Conservation (phyloP, 2,113 vertebrate species). For the Alexandromys fortis region DNA sequence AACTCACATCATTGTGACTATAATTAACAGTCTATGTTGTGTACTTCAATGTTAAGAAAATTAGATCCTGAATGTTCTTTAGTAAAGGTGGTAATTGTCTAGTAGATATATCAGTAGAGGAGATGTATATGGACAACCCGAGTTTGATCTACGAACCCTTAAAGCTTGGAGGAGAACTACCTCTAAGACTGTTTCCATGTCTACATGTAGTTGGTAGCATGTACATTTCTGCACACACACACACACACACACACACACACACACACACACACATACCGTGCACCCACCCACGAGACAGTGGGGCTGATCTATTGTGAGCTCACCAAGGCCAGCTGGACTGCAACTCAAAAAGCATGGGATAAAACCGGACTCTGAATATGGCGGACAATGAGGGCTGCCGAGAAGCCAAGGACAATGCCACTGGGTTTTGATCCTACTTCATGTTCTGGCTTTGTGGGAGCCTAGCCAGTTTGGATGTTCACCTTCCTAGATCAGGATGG, state of each 20-base stretch:
- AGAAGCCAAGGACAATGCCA: too few relatives aligned
- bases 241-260: neutral
- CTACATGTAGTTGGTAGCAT: neutral
- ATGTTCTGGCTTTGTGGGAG: too few relatives aligned
- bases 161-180: neutral
- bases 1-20: neutral
- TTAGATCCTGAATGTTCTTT: neutral
- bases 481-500: too few relatives aligned
- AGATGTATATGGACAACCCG: neutral
- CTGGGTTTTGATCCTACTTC: too few relatives aligned
- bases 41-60: neutral
- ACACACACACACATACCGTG: neutral
- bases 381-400: too few relatives aligned
- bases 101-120: neutral
- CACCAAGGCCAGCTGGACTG: too few relatives aligned
- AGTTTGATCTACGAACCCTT: neutral
- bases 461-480: too few relatives aligned
- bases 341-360: too few relatives aligned
- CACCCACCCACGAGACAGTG: too few relatives aligned
- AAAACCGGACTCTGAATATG: too few relatives aligned
- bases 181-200: neutral
- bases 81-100: neutral
- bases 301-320: too few relatives aligned
- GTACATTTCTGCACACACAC: accelerated
- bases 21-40: neutral